Base-by-base conservation (phyloP, 2,797 vertebrate genomes). In the Muraenolepis orangiensis region DNA sequence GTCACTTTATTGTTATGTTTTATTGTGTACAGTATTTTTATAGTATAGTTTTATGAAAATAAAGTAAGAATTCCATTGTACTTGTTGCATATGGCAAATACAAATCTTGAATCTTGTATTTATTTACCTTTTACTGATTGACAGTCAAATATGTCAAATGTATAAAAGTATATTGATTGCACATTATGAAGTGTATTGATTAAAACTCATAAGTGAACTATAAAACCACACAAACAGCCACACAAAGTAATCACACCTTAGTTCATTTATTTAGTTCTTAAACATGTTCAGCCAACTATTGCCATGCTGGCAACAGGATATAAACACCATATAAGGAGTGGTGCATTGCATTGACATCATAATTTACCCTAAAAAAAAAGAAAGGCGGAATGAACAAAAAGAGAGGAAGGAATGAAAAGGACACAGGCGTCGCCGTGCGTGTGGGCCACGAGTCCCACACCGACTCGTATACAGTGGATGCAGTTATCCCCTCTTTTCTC, bases 291-390 rank as follows among this genome's bases (percentile, higher is more conserved):
- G 87, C 90, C 87, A 85, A 87, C 91, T 82, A 85, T 89, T 81
- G 87, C 91, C 86, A 79, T 88, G 89, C 88, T 88, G 89, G 91
- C 91, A 91, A 92, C 83, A 87, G 86, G 84, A 89, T 14, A 81
- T 76, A 83, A 80, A 89, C 86, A 90, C 87, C 88, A 82, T 87
- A 79, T 85, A 89, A 91, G 87, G 84, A 88, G 83, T 84, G 89
- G 88, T 91, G 88, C 84, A 84, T 90, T 89, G 89, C 89, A 88
- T 80, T 92, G 91, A 92, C 91, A 92, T 92, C 91, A 91, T 91
- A 91, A 81, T 81, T 87, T 91, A 90, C 72, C 61, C 87, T 83
- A 75, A 90, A 91, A n/a, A n/a, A n/a, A 89, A 71, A 90, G 88
- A 85, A 31, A 38, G 23, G 38, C 28, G n/a, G 34, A 70, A 70